Percentiles rank a stretch among this genome's conserved stretches.
These are phyloP conservation scores for Labrus mixtus DNA, from an alignment of 2,113 vertebrate species.

Conservation along the genomic window DNA sequence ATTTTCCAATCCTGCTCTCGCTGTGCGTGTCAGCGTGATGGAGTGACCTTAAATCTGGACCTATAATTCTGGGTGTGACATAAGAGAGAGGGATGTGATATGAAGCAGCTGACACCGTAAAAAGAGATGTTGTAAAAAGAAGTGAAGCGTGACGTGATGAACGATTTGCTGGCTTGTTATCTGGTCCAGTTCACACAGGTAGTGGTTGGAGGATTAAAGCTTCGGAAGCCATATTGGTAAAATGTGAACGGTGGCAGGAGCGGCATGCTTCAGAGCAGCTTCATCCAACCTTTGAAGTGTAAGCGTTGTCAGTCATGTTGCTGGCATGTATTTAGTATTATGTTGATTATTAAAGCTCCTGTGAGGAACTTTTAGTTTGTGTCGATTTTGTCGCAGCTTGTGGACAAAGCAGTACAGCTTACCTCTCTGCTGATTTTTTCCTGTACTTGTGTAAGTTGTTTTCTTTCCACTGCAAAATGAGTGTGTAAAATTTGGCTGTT, in stretches of 20 bases:
- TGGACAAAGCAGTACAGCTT: too few species aligned
- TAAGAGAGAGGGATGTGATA: slow-evolving; percentile 6
- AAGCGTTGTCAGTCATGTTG: not conserved
- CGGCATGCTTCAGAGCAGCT: not conserved
- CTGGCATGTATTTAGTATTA: too few species aligned
- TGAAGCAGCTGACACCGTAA: slow-evolving; percentile 33
- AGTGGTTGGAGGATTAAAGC: not conserved
- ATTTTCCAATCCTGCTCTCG: slow-evolving; percentile 50
- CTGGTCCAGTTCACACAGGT: slow-evolving; percentile 10
- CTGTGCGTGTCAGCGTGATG: slow-evolving; percentile 43
- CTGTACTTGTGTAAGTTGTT: too few species aligned
- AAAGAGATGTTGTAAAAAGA: slow-evolving; percentile 40
- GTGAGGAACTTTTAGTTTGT: too few species aligned
- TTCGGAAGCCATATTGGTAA: slow-evolving; percentile 6
- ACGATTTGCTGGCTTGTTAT: slow-evolving; percentile 15
- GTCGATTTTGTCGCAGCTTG: too few species aligned
- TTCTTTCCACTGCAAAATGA: too few species aligned
- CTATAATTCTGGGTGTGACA: slow-evolving; percentile 42
- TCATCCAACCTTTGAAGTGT: not conserved
- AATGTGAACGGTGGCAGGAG: slow-evolving; percentile 13
- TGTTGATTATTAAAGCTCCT: too few species aligned
- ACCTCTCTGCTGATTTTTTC: too few species aligned
- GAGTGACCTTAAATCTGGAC: slow-evolving; percentile 47
- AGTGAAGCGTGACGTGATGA: slow-evolving; percentile 21
- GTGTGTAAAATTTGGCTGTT: too few species aligned